Percentiles rank a stretch among this genome's conserved stretches.
These are phyloP conservation scores for Lordiphosa mommai DNA, from an alignment of 1,140 invertebrate species.

Conservation along the genomic window DNA sequence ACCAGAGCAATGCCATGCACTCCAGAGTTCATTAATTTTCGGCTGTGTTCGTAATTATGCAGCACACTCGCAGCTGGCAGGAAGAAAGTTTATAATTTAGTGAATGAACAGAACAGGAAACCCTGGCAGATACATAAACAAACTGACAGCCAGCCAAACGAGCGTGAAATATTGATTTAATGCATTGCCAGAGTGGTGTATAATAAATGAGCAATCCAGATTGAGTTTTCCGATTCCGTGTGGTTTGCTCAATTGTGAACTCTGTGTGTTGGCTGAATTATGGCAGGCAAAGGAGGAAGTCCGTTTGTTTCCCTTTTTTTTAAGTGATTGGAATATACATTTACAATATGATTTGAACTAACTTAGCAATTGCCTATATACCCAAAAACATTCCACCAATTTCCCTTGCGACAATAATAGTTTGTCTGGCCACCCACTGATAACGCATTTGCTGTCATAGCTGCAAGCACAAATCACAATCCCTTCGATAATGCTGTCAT, in stretches of 20 bases:
- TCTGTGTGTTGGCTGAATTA: too few species aligned
- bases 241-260: not conserved
- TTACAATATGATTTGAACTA: too few species aligned
- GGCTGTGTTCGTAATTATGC: constrained; percentile 42
- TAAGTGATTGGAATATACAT: too few species aligned
- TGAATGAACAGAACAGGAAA: constrained; percentile 9
- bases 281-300: too few species aligned
- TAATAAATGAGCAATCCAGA: constrained; percentile 16
- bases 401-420: too few species aligned
- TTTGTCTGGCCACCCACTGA: too few species aligned
- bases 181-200: constrained; percentile 17
- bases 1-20: constrained; percentile 4
- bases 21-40: constrained; percentile 57
- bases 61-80: constrained; percentile 13
- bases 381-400: too few species aligned
- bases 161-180: constrained; percentile 46
- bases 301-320: too few species aligned
- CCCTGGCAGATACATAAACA: constrained; percentile 23
- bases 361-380: too few species aligned
- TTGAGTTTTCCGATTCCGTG: constrained; percentile 19
- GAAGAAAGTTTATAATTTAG: constrained; percentile 21
- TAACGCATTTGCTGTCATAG: too few species aligned
- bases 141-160: constrained; percentile 9
- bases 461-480: too few species aligned
- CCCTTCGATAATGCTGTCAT: too few species aligned